Evolutionary conservation across 2,888 invertebrate genomes (phyloP).

Genomic region (Metellina segmentata): DNA sequence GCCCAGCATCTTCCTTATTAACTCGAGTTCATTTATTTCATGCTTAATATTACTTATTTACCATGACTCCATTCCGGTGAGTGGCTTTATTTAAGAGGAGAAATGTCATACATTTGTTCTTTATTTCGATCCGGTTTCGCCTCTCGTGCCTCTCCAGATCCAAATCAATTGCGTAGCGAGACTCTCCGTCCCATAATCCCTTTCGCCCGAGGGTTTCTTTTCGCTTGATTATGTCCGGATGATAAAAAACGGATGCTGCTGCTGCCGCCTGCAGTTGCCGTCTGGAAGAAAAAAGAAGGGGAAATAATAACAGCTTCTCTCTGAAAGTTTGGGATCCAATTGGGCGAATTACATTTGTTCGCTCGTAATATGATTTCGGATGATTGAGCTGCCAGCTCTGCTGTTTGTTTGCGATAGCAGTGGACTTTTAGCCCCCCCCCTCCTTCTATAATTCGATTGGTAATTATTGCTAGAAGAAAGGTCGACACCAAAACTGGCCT

Average conservation of each 20-base stretch:
- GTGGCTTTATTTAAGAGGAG: neutral
- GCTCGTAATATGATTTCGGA: neutral
- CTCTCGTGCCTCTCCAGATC: neutral
- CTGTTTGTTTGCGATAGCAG: neutral
- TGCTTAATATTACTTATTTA: neutral
- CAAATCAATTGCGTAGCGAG: neutral
- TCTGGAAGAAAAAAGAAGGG: neutral
- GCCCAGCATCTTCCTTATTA: neutral
- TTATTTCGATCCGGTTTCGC: neutral
- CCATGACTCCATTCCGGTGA: neutral
- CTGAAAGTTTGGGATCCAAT: neutral
- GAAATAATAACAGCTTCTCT: neutral
- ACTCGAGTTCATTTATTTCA: neutral
- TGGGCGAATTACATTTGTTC: neutral
- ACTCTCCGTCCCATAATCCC: neutral
- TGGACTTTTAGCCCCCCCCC: neutral
- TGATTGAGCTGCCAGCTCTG: neutral
- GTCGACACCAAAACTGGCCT: too few relatives aligned
- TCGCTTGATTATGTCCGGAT: neutral
- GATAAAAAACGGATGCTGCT: conserved; percentile 1
- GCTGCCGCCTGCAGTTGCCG: neutral
- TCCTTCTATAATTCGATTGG: neutral
- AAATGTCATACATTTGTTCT: neutral
- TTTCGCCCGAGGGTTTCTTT: neutral
- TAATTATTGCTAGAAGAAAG: neutral